phyloP scores from a whole-genome alignment of 2,888 invertebrate species.

The Agrotis clavis region DNA sequence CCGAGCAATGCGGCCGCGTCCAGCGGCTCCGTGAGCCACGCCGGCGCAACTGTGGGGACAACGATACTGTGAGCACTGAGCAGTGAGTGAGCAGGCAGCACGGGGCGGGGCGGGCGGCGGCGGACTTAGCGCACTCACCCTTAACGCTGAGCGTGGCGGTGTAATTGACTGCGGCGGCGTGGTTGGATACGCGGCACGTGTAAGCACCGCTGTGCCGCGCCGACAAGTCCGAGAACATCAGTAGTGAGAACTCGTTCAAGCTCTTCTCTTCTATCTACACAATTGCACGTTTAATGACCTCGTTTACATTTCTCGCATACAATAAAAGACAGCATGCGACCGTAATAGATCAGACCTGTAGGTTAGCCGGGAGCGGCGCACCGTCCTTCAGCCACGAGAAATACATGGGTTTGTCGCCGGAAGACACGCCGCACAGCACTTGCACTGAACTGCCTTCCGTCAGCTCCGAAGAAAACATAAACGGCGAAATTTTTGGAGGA shows the following conservation, averaged over 20 bases:
- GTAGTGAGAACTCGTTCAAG: slow-evolving; percentile 93
- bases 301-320: not conserved
- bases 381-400: slow-evolving; percentile 93
- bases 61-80: not conserved
- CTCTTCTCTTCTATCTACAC: slow-evolving; percentile 92
- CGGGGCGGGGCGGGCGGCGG: too few relatives aligned
- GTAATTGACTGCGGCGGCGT: slow-evolving; percentile 93
- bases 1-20: slow-evolving; percentile 93
- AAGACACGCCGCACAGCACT: slow-evolving; percentile 95
- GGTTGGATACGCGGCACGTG: slow-evolving; percentile 93
- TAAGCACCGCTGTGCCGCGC: slow-evolving; percentile 93
- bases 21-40: slow-evolving; percentile 93
- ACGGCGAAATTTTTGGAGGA: slow-evolving; percentile 96
- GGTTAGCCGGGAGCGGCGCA: slow-evolving; percentile 90
- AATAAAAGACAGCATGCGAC: not conserved
- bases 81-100: too few relatives aligned
- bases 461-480: slow-evolving; percentile 95
- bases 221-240: slow-evolving; percentile 93
- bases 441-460: slow-evolving; percentile 96
- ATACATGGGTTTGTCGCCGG: slow-evolving; percentile 93
- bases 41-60: slow-evolving; percentile 92
- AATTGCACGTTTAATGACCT: not conserved
- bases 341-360: slow-evolving; percentile 88
- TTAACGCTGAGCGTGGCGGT: slow-evolving; percentile 93
- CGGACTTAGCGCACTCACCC: slow-evolving; percentile 81